These are phyloP conservation scores for Acanthochromis polyacanthus DNA, from an alignment of 2,113 vertebrate species.

Conservation along the genomic window DNA sequence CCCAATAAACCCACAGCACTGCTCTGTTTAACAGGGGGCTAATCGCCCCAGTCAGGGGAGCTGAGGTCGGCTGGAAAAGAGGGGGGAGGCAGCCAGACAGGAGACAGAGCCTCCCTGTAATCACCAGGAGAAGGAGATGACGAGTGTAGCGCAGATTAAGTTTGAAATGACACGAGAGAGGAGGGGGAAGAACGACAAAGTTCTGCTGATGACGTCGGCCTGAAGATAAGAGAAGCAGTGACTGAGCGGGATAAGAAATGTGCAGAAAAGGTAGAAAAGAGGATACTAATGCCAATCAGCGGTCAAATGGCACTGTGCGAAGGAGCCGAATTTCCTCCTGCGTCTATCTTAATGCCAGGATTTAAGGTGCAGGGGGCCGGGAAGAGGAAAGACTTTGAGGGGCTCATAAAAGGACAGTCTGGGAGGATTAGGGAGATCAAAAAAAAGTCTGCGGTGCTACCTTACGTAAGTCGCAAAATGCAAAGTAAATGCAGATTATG, in stretches of 20 bases:
- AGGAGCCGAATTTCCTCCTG: slow-evolving; percentile 39
- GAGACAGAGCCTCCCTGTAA: slow-evolving; percentile 64
- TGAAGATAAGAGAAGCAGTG: slow-evolving; percentile 43
- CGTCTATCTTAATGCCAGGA: slow-evolving; percentile 65
- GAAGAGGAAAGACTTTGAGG: slow-evolving; percentile 48
- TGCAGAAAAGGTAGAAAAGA: slow-evolving; percentile 31
- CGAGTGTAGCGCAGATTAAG: slow-evolving; percentile 51
- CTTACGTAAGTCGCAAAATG: slow-evolving; percentile 39
- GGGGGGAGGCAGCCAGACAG: slow-evolving; percentile 59
- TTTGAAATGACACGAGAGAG: slow-evolving; percentile 35
- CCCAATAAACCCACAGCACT: slow-evolving; percentile 31
- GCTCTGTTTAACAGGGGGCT: slow-evolving; percentile 38
- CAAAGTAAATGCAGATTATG: slow-evolving; percentile 35
- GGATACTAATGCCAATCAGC: slow-evolving; percentile 36
- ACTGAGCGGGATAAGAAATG: slow-evolving; percentile 18
- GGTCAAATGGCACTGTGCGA: slow-evolving; percentile 15
- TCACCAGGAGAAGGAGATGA: slow-evolving; percentile 55
- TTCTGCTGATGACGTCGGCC: slow-evolving; percentile 18
- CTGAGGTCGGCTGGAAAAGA: slow-evolving; percentile 39
- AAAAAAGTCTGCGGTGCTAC: slow-evolving; percentile 44
- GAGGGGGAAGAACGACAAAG: slow-evolving; percentile 6
- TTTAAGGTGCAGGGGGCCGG: slow-evolving; percentile 54
- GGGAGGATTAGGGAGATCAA: slow-evolving; percentile 61
- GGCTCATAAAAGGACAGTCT: slow-evolving; percentile 63
- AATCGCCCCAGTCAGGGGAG: slow-evolving; percentile 55